A percentile compares a stretch with the other conserved stretches of the same genome.
Evolutionary conservation across 2,797 vertebrate genomes (phyloP).

Genomic region (Melanotaenia nigrans): DNA sequence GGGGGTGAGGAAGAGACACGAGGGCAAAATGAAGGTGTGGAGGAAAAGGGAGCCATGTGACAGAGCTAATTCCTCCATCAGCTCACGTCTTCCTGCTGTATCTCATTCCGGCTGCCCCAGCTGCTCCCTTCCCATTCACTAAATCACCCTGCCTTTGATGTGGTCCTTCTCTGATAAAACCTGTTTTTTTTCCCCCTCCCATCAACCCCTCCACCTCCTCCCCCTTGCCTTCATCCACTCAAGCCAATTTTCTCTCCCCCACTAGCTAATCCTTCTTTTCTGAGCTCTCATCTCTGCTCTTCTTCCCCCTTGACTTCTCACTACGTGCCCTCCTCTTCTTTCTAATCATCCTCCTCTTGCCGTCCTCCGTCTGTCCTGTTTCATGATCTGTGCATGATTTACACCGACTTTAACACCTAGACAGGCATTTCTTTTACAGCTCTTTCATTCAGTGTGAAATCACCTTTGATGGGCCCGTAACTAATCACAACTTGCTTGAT

Average conservation of each 20-base stretch:
- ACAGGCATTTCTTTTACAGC: conserved; percentile 6
- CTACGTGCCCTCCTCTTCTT: neutral
- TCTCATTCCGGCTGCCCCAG: conserved; percentile 27
- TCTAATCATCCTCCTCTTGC: conserved; percentile 14
- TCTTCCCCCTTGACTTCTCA: conserved; percentile 25
- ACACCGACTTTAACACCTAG: conserved; percentile 11
- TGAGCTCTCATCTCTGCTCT: conserved; percentile 29
- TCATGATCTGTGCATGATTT: conserved; percentile 19
- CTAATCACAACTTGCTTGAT: neutral
- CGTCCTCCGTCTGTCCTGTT: conserved; percentile 7
- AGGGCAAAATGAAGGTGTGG: neutral
- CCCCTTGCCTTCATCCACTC: conserved; percentile 49
- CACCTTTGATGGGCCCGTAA: conserved; percentile 6
- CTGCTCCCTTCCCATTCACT: conserved; percentile 35
- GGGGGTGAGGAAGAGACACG: neutral
- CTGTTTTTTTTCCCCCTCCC: neutral
- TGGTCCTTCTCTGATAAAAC: conserved; percentile 22
- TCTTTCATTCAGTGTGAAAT: conserved; percentile 21
- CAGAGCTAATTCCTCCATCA: conserved; percentile 41
- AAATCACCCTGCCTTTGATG: conserved; percentile 39
- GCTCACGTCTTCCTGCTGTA: conserved; percentile 1
- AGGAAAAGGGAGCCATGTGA: conserved; percentile 18
- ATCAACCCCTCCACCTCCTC: conserved; percentile 15
- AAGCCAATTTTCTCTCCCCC: conserved; percentile 25
- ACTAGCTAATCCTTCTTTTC: conserved; percentile 34